phyloP scores from a whole-genome alignment of 1,140 invertebrate species.

The Drosophila melanogaster region Release_6_plus_ISO1_MT NT_033779.5:13303501-13304000 shows the following conservation, averaged over 20 bases:
- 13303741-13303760: slow-evolving; percentile 61
- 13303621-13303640: slow-evolving; percentile 11
- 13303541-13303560: slow-evolving; percentile 57
- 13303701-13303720: slow-evolving; percentile 34
- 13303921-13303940: slow-evolving; percentile 33
- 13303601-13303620: slow-evolving; percentile 13
- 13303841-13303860: slow-evolving; percentile 39
- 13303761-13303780: slow-evolving; percentile 42
- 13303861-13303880: slow-evolving; percentile 50
- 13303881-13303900: slow-evolving; percentile 68
- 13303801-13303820: slow-evolving; percentile 43
- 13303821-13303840: slow-evolving; percentile 43
- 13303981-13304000: slow-evolving; percentile 42
- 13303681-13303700: slow-evolving; percentile 42
- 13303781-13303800: slow-evolving; percentile 55
- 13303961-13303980: slow-evolving; percentile 34
- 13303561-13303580: slow-evolving; percentile 67
- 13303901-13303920: slow-evolving; percentile 67
- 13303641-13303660: slow-evolving; percentile 29
- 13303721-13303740: slow-evolving; percentile 57
- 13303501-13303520: slow-evolving; percentile 37
- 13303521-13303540: slow-evolving; percentile 59
- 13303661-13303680: slow-evolving; percentile 17
- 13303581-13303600: slow-evolving; percentile 21
- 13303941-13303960: slow-evolving; percentile 15